phyloP scores from a whole-genome alignment of 2,113 vertebrate species.

The Equus przewalskii region DNA sequence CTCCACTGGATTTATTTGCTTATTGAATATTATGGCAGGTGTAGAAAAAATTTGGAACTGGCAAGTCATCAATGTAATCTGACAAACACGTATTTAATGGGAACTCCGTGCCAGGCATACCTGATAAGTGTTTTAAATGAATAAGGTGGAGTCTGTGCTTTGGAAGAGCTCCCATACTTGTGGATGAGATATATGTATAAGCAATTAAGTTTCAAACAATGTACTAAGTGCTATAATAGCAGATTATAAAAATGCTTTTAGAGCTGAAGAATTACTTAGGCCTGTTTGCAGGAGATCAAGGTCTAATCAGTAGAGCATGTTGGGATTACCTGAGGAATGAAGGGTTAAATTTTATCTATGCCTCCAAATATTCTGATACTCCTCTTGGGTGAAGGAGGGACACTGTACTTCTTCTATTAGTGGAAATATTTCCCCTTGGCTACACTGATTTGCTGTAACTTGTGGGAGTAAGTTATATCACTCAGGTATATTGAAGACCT shows the following conservation, averaged over 20 bases:
- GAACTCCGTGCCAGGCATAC: neutral
- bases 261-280: neutral
- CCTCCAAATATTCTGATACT: neutral
- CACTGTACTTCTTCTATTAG: neutral
- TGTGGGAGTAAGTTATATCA: neutral
- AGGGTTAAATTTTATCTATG: neutral
- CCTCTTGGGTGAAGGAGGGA: neutral
- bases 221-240: slow-evolving; percentile 22
- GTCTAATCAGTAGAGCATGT: neutral
- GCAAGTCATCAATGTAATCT: slow-evolving; percentile 36
- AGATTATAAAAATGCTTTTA: slow-evolving; percentile 47
- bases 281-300: neutral
- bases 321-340: neutral
- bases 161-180: neutral
- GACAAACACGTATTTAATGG: slow-evolving; percentile 30
- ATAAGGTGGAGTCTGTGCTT: neutral
- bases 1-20: neutral
- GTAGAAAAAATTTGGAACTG: slow-evolving; percentile 11
- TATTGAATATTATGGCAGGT: neutral
- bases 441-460: neutral
- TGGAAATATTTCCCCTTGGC: neutral
- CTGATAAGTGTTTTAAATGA: slow-evolving; percentile 53
- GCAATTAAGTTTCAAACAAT: slow-evolving; percentile 57
- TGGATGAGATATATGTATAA: slow-evolving; percentile 32
- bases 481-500: neutral